Evolutionary conservation across 2,888 invertebrate species (phyloP), one percentile per base, ranked within the genome.

Genomic region (Tanypteryx hageni): DNA sequence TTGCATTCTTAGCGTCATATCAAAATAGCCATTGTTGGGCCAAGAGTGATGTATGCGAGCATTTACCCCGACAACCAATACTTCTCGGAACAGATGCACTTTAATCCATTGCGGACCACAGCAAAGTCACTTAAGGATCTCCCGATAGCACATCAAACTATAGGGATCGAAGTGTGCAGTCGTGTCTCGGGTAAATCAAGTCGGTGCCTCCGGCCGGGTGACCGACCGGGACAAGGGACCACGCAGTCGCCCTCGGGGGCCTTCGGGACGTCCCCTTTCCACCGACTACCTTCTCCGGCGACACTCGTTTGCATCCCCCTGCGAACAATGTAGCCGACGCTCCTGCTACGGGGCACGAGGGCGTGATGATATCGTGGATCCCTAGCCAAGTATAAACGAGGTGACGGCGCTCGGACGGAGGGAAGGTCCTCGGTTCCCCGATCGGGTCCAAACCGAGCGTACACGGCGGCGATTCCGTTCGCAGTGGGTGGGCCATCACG

Each of bases 391-490:
- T 76, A 13, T 76, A 76, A 76, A 76, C 76, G 27, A 14, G 76
- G 10, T 27, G 76, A 27, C 22, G 27, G n/a, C 76, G 27, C 13
- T 22, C 4, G 27, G 76, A 27, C 22, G 27, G n/a, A 22, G 76
- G 76, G 27, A 76, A 27, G 76, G 11, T 22, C 76, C 76, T 13
- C 18, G 22, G 76, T 76, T 13, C n/a, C 27, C 76, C 22, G 76
- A 22, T 76, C 18, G 76, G 76, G 22, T 27, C 22, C 76, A 76
- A 13, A 27, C 76, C 22, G 16, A 64, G 76, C n/a, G 27, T 76
- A 76, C 76, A 76, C n/a, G 76, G 76, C n/a, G 76, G 76, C 76
- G 76, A 76, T 76, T 22, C 27, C 22, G 76, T 76, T 76, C 76
- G 8, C 76, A 27, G 76, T 76, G 76, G 76, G 76, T 76, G 76